Conservation (phyloP, 2,113 vertebrate species). For the Bostrychus sinensis region DNA sequence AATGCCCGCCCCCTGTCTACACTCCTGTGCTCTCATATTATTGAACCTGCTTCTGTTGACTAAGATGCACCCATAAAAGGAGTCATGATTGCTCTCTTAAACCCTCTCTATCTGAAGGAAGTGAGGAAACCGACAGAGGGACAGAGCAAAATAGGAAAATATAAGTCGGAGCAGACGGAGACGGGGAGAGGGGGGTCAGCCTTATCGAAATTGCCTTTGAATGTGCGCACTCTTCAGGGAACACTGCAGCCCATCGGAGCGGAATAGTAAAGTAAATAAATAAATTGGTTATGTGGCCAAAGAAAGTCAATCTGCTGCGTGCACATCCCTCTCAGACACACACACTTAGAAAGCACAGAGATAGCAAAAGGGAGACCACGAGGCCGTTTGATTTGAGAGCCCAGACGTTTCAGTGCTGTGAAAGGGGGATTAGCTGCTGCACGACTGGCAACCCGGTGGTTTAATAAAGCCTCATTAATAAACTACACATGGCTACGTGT, state of each 20-base stretch:
- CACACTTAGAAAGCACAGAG: slow-evolving; percentile 22
- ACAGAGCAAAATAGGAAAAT: slow-evolving; percentile 55
- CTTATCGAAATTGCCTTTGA: slow-evolving; percentile 78
- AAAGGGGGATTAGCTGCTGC: slow-evolving; percentile 67
- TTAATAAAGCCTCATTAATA: slow-evolving; percentile 68
- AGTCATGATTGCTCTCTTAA: slow-evolving; percentile 63
- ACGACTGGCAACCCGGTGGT: slow-evolving; percentile 53
- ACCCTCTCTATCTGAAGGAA: slow-evolving; percentile 46
- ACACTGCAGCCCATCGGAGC: slow-evolving; percentile 60
- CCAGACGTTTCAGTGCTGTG: slow-evolving; percentile 61
- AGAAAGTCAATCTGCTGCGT: slow-evolving; percentile 75
- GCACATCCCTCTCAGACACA: slow-evolving; percentile 25
- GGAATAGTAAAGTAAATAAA: slow-evolving; percentile 76
- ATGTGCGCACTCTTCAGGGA: slow-evolving; percentile 64
- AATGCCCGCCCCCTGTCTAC: slow-evolving; percentile 28
- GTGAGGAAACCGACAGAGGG: slow-evolving; percentile 49
- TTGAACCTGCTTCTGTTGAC: slow-evolving; percentile 37
- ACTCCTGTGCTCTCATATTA: slow-evolving; percentile 41
- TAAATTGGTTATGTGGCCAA: slow-evolving; percentile 75
- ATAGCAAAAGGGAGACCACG: slow-evolving; percentile 54
- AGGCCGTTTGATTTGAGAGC: slow-evolving; percentile 66
- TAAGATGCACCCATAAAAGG: slow-evolving; percentile 43
- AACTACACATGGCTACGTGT: slow-evolving; percentile 25
- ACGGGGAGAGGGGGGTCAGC: slow-evolving; percentile 25
- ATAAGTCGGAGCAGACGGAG: slow-evolving; percentile 42